Evolutionary conservation across 2,113 vertebrate genomes (phyloP).

Genomic region (Gambusia affinis): DNA sequence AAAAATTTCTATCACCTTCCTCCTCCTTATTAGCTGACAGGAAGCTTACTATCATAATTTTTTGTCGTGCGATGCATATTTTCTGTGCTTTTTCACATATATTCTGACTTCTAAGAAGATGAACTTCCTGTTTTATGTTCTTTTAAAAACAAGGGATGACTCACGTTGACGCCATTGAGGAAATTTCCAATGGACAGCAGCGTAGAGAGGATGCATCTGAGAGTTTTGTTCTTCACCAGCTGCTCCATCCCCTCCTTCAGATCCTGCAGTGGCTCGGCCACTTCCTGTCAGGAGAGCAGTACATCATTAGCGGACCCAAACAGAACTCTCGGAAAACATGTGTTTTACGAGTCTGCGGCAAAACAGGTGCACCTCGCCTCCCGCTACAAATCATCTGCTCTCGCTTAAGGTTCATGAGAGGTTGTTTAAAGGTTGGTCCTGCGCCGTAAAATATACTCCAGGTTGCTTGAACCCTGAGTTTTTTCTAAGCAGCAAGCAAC

Average conservation of each 20-base stretch:
- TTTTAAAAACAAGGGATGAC: conserved; percentile 46
- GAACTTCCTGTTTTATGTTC: no score
- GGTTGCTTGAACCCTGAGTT: conserved; percentile 21
- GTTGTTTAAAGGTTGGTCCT: conserved; percentile 28
- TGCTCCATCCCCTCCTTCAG: conserved; percentile 99
- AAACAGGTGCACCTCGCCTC: conserved; percentile 51
- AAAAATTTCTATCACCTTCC: no score
- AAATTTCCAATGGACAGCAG: conserved; percentile 95
- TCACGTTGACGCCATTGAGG: conserved; percentile 93
- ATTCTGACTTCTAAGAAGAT: no score
- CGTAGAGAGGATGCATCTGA: conserved; percentile 91
- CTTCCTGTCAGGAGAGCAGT: conserved; percentile 83
- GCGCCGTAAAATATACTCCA: conserved; percentile 35
- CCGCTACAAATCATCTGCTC: conserved; percentile 31
- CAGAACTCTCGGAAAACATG: conserved; percentile 15
- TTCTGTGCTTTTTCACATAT: background rate
- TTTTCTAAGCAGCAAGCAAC: conserved; percentile 16
- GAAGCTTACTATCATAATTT: no score
- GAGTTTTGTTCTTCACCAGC: conserved; percentile 95
- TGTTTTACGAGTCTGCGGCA: conserved; percentile 18
- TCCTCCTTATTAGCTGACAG: no score
- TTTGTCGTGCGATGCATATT: background rate
- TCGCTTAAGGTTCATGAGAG: conserved; percentile 32
- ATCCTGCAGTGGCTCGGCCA: conserved; percentile 95
- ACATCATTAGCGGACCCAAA: conserved; percentile 36